phyloP scores from a whole-genome alignment of 2,113 vertebrate species.

The Brienomyrus brachyistius region DNA sequence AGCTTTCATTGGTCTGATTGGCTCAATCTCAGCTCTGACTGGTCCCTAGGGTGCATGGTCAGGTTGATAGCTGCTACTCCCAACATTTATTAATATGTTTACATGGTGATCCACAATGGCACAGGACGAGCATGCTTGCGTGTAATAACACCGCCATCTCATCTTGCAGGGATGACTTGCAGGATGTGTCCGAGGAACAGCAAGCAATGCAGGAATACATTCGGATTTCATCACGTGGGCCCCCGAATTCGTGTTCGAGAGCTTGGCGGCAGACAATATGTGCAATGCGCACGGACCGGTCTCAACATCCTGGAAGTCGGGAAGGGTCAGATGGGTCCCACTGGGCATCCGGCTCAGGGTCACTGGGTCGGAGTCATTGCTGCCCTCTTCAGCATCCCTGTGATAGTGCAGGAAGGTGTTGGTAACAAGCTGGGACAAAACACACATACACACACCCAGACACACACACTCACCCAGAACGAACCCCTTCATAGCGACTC shows the following conservation, averaged over 20 bases:
- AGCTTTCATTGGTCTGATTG: background rate
- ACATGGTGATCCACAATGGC: background rate
- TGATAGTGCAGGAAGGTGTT: conserved; percentile 31
- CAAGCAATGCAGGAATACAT: background rate
- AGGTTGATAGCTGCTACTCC: background rate
- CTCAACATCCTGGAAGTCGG: conserved; percentile 81
- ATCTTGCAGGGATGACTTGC: background rate
- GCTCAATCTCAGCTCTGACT: background rate
- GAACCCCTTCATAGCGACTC: conserved; percentile 67
- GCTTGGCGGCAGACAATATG: background rate
- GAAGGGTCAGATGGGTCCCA: conserved; percentile 76
- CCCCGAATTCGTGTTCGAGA: background rate
- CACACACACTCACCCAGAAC: conserved; percentile 64
- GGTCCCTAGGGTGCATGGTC: background rate
- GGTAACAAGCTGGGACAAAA: background rate
- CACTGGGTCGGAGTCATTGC: conserved; percentile 68
- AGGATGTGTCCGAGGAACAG: background rate
- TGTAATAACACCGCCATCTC: background rate
- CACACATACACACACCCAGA: background rate
- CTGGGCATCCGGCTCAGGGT: conserved; percentile 67
- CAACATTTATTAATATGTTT: background rate
- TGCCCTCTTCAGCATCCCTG: conserved; percentile 84
- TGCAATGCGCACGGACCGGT: conserved; percentile 64
- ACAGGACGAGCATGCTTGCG: background rate
- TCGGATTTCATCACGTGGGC: background rate